These are phyloP conservation scores for Drosophila antonietae DNA, from an alignment of 2,888 invertebrate genomes.

Conservation along the genomic window DNA sequence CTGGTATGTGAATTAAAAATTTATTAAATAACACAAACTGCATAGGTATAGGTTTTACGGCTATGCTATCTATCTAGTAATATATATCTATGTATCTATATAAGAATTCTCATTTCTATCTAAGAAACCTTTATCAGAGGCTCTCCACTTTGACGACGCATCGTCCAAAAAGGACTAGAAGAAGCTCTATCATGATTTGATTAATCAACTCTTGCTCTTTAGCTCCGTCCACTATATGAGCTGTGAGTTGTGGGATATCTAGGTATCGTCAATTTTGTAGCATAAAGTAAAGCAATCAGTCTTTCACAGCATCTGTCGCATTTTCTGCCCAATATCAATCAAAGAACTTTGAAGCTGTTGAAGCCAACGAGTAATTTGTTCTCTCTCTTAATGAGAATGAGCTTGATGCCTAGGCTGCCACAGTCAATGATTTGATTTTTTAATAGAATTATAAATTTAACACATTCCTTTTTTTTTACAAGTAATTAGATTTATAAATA, in stretches of 20 bases:
- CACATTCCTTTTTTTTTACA: too few species aligned
- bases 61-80: neutral
- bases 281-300: neutral
- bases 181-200: neutral
- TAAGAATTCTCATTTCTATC: neutral
- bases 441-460: too few species aligned
- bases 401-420: neutral
- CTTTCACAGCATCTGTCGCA: neutral
- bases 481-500: neutral
- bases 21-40: neutral
- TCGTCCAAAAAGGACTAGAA: neutral
- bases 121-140: neutral
- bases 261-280: neutral
- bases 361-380: neutral
- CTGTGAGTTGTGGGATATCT: neutral
- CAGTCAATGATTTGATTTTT: neutral
- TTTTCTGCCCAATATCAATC: neutral
- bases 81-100: neutral
- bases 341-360: neutral
- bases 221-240: neutral
- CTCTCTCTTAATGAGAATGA: neutral
- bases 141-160: neutral
- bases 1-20: neutral
- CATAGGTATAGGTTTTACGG: neutral
- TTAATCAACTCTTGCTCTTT: neutral